Evolutionary conservation across 2,888 invertebrate genomes (phyloP), one percentile per base, ranked within the genome.

Genomic region (Dione juno): DNA sequence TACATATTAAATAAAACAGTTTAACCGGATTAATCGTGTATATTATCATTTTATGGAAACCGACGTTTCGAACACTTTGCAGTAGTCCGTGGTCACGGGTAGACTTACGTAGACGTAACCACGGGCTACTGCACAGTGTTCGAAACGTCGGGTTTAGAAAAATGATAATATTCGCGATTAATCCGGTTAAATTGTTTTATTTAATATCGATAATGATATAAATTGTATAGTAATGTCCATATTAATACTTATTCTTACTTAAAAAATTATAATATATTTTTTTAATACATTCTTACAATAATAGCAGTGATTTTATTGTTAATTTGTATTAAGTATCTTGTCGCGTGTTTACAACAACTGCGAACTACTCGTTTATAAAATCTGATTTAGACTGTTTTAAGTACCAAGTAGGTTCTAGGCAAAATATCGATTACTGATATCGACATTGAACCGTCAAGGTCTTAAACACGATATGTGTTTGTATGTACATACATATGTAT

Each of bases 361-460:
- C 13, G 16, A 48, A 37, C 28, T 41, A 16, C 41, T 69, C 58
- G 48, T 67, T 58, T 52, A 50, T 41, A 52, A 45, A 58, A 67
- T 52, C 53, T 52, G 50, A 45, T 70, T 43, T 40, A 37, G n/a
- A 48, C 10, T 70, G 61, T 67, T 68, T 68, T 65, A 50, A 63
- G 50, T 66, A 19, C 45, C 35, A 28, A 43, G 45, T 68, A 63
- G 40, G 54, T 82, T 76, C 81, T 87, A 85, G 84, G 80, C 77
- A 75, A 84, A 80, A 77, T 87, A 89, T 89, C 88, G 89, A 89
- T 89, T 81, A 80, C 79, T 74, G 75, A 68, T 69, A 77, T 82
- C 80, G 88, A 80, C 85, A 88, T 88, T 88, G 88, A 88, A 85
- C 87, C 77, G 74, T 86, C 88, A 88, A 88, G 89, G 89, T 67